A percentile compares a stretch with the other conserved stretches of the same genome.
Evolutionary conservation across 2,113 vertebrate species (phyloP).

Genomic region (Pithys albifrons): DNA sequence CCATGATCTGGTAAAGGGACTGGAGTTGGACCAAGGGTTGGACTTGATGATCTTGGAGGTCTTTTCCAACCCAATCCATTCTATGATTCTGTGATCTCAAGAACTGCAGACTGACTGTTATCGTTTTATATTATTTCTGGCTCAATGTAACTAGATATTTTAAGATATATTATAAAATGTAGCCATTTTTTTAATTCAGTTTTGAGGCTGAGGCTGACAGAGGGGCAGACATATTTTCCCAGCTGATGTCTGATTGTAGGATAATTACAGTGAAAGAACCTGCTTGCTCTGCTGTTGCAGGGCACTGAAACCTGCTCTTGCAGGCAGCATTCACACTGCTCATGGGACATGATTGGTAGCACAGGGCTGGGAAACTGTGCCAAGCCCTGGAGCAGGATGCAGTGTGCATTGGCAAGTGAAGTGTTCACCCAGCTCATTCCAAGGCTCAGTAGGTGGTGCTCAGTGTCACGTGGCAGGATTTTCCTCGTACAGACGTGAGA

Average conservation of each 20-base stretch:
- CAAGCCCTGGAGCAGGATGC: not conserved
- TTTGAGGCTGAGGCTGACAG: not conserved
- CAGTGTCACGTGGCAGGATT: fast-evolving
- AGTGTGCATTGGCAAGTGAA: not conserved
- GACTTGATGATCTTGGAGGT: too few species aligned
- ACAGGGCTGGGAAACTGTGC: not conserved
- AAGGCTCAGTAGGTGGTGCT: fast-evolving
- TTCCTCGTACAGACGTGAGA: not conserved
- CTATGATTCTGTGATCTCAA: not conserved
- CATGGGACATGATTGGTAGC: fast-evolving
- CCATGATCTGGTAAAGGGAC: too few species aligned
- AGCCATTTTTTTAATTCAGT: not conserved
- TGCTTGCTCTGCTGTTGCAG: not conserved
- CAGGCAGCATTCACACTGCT: not conserved
- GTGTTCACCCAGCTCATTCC: not conserved
- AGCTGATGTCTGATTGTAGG: not conserved
- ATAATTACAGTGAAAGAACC: not conserved
- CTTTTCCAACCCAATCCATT: too few species aligned
- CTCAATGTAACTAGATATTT: not conserved
- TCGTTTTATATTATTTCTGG: not conserved
- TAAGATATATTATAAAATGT: not conserved
- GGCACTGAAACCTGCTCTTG: not conserved
- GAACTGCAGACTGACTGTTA: not conserved
- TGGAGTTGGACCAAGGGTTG: too few species aligned
- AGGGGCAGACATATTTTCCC: not conserved